Evolutionary conservation across 1,140 invertebrate species (phyloP).

Genomic region (Aricia agestis): DNA sequence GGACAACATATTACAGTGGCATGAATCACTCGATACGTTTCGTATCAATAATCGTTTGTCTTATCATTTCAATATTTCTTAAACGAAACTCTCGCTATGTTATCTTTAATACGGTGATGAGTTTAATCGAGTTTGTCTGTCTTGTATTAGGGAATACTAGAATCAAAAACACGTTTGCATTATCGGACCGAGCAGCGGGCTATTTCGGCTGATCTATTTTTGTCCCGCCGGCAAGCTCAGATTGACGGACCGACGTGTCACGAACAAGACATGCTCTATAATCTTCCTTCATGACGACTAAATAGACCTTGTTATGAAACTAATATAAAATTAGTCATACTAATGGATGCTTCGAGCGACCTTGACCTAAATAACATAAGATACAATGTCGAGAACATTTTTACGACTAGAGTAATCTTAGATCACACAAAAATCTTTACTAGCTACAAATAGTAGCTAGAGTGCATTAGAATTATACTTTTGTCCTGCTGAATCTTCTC

Average conservation of each 20-base stretch:
- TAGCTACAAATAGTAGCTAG: constrained; percentile 13
- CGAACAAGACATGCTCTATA: constrained; percentile 52
- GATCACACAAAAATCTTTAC: neutral
- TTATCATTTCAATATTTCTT: constrained; percentile 35
- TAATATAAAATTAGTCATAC: constrained; percentile 24
- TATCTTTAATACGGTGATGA: constrained; percentile 26
- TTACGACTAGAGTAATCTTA: constrained; percentile 15
- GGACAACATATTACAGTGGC: constrained; percentile 44
- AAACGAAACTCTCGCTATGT: constrained; percentile 21
- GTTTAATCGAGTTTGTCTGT: constrained; percentile 36
- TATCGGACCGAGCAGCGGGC: constrained; percentile 66
- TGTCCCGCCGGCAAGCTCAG: constrained; percentile 64
- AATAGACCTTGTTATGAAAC: constrained; percentile 36
- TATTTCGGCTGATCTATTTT: constrained; percentile 71
- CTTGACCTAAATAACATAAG: constrained; percentile 59
- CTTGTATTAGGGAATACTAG: constrained; percentile 53
- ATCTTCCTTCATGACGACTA: constrained; percentile 46
- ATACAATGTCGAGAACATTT: constrained; percentile 8
- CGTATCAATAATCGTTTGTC: constrained; percentile 35
- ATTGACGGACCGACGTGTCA: constrained; percentile 72
- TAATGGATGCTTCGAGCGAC: constrained; percentile 39
- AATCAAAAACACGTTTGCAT: constrained; percentile 72
- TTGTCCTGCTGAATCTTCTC: neutral
- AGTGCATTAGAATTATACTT: constrained; percentile 7
- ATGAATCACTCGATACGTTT: constrained; percentile 45